A percentile compares a stretch with the other conserved stretches of the same genome.
Conservation (phyloP, 1,140 invertebrate species). For the Nebria ingens region DNA sequence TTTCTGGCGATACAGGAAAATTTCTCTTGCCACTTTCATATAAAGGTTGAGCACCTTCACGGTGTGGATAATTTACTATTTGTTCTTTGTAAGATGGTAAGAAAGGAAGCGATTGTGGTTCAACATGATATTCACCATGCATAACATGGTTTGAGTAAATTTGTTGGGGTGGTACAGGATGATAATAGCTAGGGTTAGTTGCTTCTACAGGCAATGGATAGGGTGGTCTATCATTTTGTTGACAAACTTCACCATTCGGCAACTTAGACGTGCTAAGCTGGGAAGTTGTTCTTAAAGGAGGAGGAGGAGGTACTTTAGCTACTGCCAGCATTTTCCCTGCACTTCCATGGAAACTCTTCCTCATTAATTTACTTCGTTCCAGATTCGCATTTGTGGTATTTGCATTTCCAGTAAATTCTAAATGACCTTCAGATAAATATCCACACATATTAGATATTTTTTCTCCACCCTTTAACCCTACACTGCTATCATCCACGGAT, state of each 20-base stretch:
- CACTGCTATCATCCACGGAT: constrained; percentile 61
- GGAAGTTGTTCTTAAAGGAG: constrained; percentile 75
- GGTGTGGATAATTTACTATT: constrained; percentile 16
- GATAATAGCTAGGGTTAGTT: constrained; percentile 23
- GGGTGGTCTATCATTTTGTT: constrained; percentile 40
- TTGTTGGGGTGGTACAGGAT: constrained; percentile 19
- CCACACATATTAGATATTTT: constrained; percentile 55
- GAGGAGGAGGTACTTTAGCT: constrained; percentile 76
- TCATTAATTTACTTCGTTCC: constrained; percentile 76
- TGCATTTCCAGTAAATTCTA: constrained; percentile 57
- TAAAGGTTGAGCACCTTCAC: constrained; percentile 22
- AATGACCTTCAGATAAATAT: constrained; percentile 76
- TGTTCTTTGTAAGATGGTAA: constrained; percentile 15
- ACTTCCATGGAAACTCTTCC: constrained; percentile 80
- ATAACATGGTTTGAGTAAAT: constrained; percentile 15
- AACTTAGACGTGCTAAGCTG: constrained; percentile 63
- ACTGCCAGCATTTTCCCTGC: constrained; percentile 66
- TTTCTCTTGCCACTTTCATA: constrained; percentile 19
- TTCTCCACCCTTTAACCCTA: constrained; percentile 51
- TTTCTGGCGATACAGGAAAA: constrained; percentile 22
- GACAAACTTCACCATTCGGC: constrained; percentile 44
- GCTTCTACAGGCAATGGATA: constrained; percentile 37
- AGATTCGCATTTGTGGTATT: constrained; percentile 63
- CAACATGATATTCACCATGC: constrained; percentile 37
- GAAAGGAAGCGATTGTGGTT: constrained; percentile 55